phyloP scores from a whole-genome alignment of 2,888 invertebrate genomes.

The Cosmia trapezina region DNA sequence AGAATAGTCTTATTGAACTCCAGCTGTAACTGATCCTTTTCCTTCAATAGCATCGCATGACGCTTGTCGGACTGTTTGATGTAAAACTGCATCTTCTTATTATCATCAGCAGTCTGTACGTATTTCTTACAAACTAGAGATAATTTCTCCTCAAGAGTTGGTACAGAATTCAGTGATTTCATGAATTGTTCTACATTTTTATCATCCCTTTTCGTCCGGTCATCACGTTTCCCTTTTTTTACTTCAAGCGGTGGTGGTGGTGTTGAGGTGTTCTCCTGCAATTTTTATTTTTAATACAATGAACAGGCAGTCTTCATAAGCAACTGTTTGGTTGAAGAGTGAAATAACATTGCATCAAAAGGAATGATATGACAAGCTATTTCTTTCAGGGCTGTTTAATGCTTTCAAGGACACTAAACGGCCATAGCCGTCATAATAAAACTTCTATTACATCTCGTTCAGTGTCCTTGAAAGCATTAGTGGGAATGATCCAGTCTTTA shows the following conservation, averaged over 20 bases:
- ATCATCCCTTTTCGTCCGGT: slow-evolving; percentile 88
- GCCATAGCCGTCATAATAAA: too few relatives aligned
- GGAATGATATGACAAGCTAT: background rate
- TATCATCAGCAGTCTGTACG: slow-evolving; percentile 94
- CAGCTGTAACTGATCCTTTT: slow-evolving; percentile 95
- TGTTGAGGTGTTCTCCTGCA: slow-evolving; percentile 74
- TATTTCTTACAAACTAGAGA: slow-evolving; percentile 94
- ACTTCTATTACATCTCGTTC: too few relatives aligned
- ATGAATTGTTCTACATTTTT: slow-evolving; percentile 92
- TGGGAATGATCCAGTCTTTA: background rate
- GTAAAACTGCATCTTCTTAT: slow-evolving; percentile 90
- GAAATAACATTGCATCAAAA: background rate
- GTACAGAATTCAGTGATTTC: slow-evolving; percentile 90
- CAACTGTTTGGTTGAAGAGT: background rate
- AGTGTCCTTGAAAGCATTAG: background rate
- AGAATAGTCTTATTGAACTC: slow-evolving; percentile 96
- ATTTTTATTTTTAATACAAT: slow-evolving; percentile 43
- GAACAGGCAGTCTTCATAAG: background rate
- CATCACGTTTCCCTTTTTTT: slow-evolving; percentile 85
- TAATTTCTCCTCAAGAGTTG: slow-evolving; percentile 93
- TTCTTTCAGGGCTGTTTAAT: too few relatives aligned
- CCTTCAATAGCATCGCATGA: slow-evolving; percentile 91
- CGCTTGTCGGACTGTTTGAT: slow-evolving; percentile 92
- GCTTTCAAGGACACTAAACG: too few relatives aligned
- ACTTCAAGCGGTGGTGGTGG: slow-evolving; percentile 69